Percentiles rank a stretch among this genome's conserved stretches.
phyloP scores from a whole-genome alignment of 2,888 invertebrate species.

The Ormyrus thymus region DNA sequence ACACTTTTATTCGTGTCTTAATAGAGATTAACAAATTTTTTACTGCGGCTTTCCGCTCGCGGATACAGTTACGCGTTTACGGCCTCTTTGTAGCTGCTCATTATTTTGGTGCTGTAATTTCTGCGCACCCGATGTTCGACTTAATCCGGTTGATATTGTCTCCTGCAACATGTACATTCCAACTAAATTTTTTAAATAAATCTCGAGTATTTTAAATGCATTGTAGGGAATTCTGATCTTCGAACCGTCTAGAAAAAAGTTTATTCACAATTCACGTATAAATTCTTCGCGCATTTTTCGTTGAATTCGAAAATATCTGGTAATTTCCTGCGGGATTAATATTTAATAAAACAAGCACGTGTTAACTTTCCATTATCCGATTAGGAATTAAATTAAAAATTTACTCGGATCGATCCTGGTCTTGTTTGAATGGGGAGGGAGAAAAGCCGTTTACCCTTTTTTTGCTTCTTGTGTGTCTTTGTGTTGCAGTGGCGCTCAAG shows the following conservation, averaged over 20 bases:
- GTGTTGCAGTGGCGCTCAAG: constrained; percentile 15
- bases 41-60: background rate
- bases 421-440: constrained; percentile 19
- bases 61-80: background rate
- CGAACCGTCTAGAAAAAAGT: no score
- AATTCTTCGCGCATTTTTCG: no score
- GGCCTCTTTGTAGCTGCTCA: background rate
- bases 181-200: no score
- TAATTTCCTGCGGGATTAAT: no score
- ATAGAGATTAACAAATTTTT: constrained; percentile 2
- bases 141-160: no score
- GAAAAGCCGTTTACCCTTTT: constrained; percentile 41
- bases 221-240: no score
- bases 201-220: no score
- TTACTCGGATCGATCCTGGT: constrained; percentile 19
- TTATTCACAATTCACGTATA: no score
- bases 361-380: constrained; percentile 17
- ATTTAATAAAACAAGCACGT: background rate
- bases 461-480: constrained; percentile 16
- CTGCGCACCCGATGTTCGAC: no score
- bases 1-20: constrained; percentile 1
- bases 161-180: no score
- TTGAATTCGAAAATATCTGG: no score
- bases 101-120: no score
- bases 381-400: constrained; percentile 35